Evolutionary conservation across 2,113 vertebrate species (phyloP).

Genomic region (Bos indicus): DNA sequence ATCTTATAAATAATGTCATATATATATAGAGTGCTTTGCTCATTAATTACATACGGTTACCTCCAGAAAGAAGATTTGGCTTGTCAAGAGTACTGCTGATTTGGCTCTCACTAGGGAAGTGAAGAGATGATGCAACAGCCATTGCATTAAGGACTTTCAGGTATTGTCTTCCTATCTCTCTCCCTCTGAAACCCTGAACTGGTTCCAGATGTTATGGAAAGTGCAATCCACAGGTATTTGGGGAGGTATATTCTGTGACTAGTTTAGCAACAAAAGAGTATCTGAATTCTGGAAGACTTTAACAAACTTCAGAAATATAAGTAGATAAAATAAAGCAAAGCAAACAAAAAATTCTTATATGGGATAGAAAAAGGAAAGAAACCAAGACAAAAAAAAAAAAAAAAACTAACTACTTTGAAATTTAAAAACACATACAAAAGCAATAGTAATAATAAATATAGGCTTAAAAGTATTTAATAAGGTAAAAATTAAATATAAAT

Average conservation of each 20-base stretch:
- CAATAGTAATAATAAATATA: background rate
- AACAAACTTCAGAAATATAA: background rate
- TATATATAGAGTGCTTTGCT: background rate
- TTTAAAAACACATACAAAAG: background rate
- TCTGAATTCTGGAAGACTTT: background rate
- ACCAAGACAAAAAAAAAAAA: background rate
- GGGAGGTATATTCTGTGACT: background rate
- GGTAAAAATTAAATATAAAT: constrained; percentile 9
- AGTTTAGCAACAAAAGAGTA: background rate
- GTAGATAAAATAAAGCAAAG: background rate
- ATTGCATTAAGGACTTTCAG: background rate
- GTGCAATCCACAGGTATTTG: background rate
- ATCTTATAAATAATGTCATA: background rate
- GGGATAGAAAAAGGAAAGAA: background rate
- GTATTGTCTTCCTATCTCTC: background rate
- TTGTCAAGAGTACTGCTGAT: constrained; percentile 15
- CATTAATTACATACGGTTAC: background rate
- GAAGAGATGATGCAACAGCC: background rate
- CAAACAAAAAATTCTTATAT: background rate
- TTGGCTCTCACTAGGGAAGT: background rate
- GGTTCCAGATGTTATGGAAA: background rate
- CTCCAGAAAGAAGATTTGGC: background rate
- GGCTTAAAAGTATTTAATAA: background rate
- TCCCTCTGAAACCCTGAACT: background rate
- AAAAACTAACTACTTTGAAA: background rate